phyloP scores from a whole-genome alignment of 1,140 invertebrate species.

The Eueides isabella region DNA sequence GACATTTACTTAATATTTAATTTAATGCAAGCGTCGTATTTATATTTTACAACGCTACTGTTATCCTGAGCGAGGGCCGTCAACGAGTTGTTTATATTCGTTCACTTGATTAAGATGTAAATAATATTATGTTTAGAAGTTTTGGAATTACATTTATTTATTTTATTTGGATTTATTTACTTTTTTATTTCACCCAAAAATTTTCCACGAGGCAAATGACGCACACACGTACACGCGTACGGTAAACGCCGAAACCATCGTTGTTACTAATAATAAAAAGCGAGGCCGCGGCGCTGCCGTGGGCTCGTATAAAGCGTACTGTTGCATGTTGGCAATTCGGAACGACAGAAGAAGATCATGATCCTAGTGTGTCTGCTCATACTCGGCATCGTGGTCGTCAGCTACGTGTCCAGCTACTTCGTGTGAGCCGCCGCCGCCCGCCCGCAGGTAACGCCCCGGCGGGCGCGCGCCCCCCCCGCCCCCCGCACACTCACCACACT shows the following conservation, averaged over 20 bases:
- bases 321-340: constrained; percentile 72
- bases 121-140: constrained; percentile 65
- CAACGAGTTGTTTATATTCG: constrained; percentile 27
- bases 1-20: constrained; percentile 57
- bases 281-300: constrained; percentile 36
- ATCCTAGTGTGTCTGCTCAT: constrained; percentile 98
- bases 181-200: constrained; percentile 64
- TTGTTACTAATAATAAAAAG: constrained; percentile 39
- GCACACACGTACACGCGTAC: constrained; percentile 56
- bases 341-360: constrained; percentile 98
- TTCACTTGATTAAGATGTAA: constrained; percentile 72
- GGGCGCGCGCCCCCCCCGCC: constrained; percentile 42
- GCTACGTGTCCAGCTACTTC: constrained; percentile 82
- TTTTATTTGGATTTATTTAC: constrained; percentile 77
- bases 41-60: background rate
- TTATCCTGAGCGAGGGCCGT: background rate
- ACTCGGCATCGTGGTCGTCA: constrained; percentile 91
- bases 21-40: constrained; percentile 6
- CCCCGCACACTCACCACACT: constrained; percentile 59
- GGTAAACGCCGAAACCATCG: constrained; percentile 36
- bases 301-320: constrained; percentile 73
- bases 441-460: constrained; percentile 61
- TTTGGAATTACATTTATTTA: constrained; percentile 80
- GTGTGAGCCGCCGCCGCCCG: constrained; percentile 58
- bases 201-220: constrained; percentile 72